Percentiles rank a stretch among this genome's conserved stretches.
These are phyloP conservation scores for Halesus radiatus DNA, from an alignment of 1,140 invertebrate genomes.

Conservation along the genomic window DNA sequence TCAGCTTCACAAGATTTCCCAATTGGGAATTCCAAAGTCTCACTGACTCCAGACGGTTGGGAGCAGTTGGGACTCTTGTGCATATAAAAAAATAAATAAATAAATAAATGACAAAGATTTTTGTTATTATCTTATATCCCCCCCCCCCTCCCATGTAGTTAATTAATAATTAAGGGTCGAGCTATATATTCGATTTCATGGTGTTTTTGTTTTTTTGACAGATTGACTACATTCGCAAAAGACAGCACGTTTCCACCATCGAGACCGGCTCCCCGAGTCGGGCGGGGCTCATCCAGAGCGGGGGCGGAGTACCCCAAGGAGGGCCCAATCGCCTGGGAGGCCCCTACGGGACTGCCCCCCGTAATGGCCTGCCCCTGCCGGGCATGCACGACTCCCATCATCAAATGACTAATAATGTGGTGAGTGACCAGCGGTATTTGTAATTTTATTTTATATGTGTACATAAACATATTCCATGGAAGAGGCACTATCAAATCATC, in stretches of 20 bases:
- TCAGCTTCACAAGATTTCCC: too few relatives aligned
- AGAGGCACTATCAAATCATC: too few relatives aligned
- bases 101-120: too few relatives aligned
- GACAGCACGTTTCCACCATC: constrained; percentile 83
- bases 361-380: constrained; percentile 44
- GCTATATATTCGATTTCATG: not conserved
- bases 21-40: too few relatives aligned
- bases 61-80: too few relatives aligned
- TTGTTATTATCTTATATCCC: too few relatives aligned
- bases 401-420: constrained; percentile 47
- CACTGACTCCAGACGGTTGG: too few relatives aligned
- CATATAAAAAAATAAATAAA: too few relatives aligned
- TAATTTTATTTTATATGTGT: too few relatives aligned
- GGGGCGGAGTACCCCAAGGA: constrained; percentile 70
- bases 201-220: constrained; percentile 47
- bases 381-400: constrained; percentile 45
- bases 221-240: constrained; percentile 75
- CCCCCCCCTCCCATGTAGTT: too few relatives aligned
- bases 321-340: constrained; percentile 58
- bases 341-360: constrained; percentile 34
- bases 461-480: too few relatives aligned
- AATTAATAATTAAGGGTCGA: too few relatives aligned
- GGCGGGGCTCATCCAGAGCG: constrained; percentile 77
- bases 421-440: constrained; percentile 11
- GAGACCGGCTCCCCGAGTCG: constrained; percentile 78